Conservation (phyloP, 1,140 invertebrate genomes). For the Bombus terrestris region DNA sequence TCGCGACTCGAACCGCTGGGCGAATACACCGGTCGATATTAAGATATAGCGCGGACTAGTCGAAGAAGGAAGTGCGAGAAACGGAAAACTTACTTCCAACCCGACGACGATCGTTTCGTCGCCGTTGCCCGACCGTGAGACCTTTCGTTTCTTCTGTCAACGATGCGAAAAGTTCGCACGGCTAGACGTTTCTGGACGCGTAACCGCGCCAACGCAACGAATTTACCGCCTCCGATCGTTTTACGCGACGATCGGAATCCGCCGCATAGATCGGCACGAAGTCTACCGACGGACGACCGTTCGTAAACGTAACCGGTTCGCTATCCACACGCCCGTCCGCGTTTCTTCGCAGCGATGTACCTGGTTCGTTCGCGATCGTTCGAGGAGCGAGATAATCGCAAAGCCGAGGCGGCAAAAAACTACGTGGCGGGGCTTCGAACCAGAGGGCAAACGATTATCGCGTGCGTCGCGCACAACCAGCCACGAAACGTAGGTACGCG, state of each 20-base stretch:
- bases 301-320: neutral
- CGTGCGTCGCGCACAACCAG: constrained; percentile 46
- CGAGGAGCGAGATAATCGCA: constrained; percentile 44
- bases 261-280: neutral
- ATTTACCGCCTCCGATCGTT: neutral
- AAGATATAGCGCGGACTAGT: neutral
- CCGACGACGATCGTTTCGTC: neutral
- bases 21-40: neutral
- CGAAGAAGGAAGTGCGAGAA: neutral
- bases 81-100: neutral
- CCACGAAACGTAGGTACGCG: constrained; percentile 27
- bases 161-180: neutral
- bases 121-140: neutral
- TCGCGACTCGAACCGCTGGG: neutral
- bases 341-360: neutral
- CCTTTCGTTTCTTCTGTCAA: neutral
- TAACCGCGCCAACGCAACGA: too few relatives aligned
- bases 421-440: neutral
- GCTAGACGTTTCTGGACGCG: neutral
- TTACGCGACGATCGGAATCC: neutral
- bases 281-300: neutral
- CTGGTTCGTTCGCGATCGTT: constrained; percentile 32
- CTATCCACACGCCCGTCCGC: neutral
- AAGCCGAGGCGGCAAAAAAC: constrained; percentile 44
- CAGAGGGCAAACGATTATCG: constrained; percentile 47